Evolutionary conservation across 2,113 vertebrate genomes (phyloP).

Genomic region (Phoenicopterus ruber): DNA sequence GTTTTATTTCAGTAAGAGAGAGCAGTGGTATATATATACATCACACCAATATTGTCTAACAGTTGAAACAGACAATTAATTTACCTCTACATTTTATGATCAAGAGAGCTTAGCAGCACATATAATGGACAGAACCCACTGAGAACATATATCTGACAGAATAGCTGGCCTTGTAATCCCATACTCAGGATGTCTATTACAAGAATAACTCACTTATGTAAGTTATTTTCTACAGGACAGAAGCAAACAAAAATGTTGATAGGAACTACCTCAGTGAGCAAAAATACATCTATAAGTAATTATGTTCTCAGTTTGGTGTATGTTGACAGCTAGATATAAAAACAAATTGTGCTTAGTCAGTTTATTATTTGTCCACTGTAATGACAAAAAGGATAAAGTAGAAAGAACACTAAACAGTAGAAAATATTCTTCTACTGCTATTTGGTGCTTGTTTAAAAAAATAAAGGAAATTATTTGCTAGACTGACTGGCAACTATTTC

Average conservation of each 20-base stretch:
- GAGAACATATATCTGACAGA: background rate
- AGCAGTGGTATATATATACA: background rate
- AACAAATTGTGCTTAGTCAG: background rate
- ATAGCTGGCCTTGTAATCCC: background rate
- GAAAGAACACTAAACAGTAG: background rate
- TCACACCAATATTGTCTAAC: background rate
- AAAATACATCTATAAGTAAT: background rate
- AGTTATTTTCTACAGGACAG: background rate
- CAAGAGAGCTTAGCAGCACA: background rate
- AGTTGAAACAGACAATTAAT: background rate
- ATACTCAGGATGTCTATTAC: background rate
- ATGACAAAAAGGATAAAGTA: background rate
- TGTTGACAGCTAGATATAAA: background rate
- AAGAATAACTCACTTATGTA: background rate
- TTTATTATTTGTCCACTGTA: background rate
- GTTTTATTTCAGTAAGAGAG: background rate
- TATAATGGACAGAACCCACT: rapidly evolving
- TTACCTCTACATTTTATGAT: background rate
- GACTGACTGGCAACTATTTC: background rate
- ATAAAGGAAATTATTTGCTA: background rate
- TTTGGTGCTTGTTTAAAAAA: background rate
- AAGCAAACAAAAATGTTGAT: background rate
- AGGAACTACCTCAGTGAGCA: background rate
- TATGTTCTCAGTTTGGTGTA: background rate
- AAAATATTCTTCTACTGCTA: background rate